phyloP scores from a whole-genome alignment of 2,888 invertebrate species.

The Leucophenga montana region DNA sequence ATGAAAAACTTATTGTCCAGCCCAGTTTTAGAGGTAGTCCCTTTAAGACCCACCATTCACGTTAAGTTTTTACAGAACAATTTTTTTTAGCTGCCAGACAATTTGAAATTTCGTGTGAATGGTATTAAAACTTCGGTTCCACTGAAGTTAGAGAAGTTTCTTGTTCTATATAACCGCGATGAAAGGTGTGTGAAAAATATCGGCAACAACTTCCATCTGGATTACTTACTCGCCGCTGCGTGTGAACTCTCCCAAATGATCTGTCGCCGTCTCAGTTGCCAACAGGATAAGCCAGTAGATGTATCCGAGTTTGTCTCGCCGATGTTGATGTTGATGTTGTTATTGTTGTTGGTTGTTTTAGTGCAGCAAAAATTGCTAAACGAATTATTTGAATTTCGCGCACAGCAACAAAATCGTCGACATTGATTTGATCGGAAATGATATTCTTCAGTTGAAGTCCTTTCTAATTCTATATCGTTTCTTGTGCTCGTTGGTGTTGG shows the following conservation, averaged over 20 bases:
- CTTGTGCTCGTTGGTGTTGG: background rate
- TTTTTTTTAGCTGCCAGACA: no score
- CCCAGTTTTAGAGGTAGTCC: no score
- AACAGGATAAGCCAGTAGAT: conserved; percentile 37
- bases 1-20: no score
- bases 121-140: no score
- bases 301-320: background rate
- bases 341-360: conserved; percentile 32
- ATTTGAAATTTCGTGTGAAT: no score
- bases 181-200: conserved; percentile 8
- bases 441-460: background rate
- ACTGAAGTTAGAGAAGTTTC: no score
- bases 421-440: conserved; percentile 17
- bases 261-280: conserved; percentile 49
- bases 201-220: background rate
- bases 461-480: background rate
- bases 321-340: background rate
- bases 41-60: no score
- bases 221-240: conserved; percentile 43
- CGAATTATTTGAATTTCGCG: conserved; percentile 39
- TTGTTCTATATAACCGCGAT: no score
- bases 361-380: conserved; percentile 24
- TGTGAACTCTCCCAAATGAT: conserved; percentile 52
- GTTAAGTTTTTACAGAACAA: no score
- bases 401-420: conserved; percentile 52